Percentiles rank a stretch among this genome's conserved stretches.
phyloP scores from a whole-genome alignment of 1,140 invertebrate genomes.

The Pseudomyrmex pallidus region DNA sequence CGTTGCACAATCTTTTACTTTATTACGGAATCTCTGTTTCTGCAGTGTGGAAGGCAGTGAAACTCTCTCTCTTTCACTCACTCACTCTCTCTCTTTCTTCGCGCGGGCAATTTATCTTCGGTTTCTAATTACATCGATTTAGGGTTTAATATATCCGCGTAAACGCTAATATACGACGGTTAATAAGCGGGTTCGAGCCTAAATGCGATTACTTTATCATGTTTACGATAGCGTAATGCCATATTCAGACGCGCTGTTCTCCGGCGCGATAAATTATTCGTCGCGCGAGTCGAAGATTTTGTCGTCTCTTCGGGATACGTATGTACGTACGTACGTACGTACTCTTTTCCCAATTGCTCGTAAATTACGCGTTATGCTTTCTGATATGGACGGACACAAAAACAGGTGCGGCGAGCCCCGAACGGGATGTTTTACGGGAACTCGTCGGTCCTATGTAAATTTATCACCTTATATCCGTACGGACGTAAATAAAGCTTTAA shows the following conservation, averaged over 20 bases:
- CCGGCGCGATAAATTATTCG: slow-evolving; percentile 14
- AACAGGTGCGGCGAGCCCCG: slow-evolving; percentile 32
- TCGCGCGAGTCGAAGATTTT: background rate
- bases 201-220: slow-evolving; percentile 21
- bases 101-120: background rate
- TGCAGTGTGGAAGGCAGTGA: no score
- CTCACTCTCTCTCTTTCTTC: no score
- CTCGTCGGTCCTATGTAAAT: slow-evolving; percentile 59
- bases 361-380: slow-evolving; percentile 35
- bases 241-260: slow-evolving; percentile 14
- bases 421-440: slow-evolving; percentile 43
- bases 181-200: slow-evolving; percentile 4
- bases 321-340: background rate
- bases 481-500: slow-evolving; percentile 60
- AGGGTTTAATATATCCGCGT: background rate
- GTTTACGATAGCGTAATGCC: slow-evolving; percentile 19
- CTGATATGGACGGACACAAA: slow-evolving; percentile 23
- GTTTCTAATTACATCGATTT: slow-evolving; percentile 40
- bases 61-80: no score
- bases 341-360: slow-evolving; percentile 28
- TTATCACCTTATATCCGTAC: slow-evolving; percentile 41
- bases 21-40: background rate
- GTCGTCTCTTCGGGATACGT: background rate
- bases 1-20: background rate
- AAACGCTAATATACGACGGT: slow-evolving; percentile 16